Evolutionary conservation across 2,797 vertebrate species (phyloP), one percentile per base, ranked within the genome.

Genomic region (Lemur catta): DNA sequence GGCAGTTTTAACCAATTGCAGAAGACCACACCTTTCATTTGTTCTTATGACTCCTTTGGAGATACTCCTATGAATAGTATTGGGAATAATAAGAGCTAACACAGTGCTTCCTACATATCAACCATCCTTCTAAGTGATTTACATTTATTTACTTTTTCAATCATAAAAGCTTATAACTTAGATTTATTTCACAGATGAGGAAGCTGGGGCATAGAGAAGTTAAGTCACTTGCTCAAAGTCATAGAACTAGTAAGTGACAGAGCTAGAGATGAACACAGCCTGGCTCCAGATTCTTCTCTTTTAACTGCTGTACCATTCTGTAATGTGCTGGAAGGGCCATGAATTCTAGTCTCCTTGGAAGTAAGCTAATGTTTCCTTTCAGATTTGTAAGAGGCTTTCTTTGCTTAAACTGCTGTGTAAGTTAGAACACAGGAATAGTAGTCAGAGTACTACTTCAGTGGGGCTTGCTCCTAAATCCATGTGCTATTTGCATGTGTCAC

Each of bases 101-200:
- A 52, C 2, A 43, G 17, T 41, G 50, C 18, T 87, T 90, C 48
- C 30, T 93, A n/a, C 46, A 85, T 63, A 86, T 4, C 30, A 55
- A 35, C 38, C 30, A 91, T 38, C 50, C 28, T 84, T 94, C 24
- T 85, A 88, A 88, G n/a, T 79, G 43, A 89, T 92, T 93, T 86
- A 75, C 38, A 46, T 88, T 81, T 87, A 87, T 93, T 93, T 92
- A 81, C n/a, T 95, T 75, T 84, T 94, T 75, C 48, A 82, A 3
- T 61, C 46, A 80, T 91, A 82, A 48, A 93, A 72, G 2, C 17
- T 18, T 87, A 52, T 74, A 28, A 81, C 4, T 84, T 95, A 67
- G 46, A 13, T 92, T 46, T 85, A 3, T 88, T 92, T 96, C n/a
- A 90, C 79, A 96, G 71, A 59, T 85, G 48, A 95, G 89, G 52